Evolutionary conservation across 2,797 vertebrate genomes (phyloP), one percentile per base, ranked within the genome.

Genomic region (Lagodon rhomboides): DNA sequence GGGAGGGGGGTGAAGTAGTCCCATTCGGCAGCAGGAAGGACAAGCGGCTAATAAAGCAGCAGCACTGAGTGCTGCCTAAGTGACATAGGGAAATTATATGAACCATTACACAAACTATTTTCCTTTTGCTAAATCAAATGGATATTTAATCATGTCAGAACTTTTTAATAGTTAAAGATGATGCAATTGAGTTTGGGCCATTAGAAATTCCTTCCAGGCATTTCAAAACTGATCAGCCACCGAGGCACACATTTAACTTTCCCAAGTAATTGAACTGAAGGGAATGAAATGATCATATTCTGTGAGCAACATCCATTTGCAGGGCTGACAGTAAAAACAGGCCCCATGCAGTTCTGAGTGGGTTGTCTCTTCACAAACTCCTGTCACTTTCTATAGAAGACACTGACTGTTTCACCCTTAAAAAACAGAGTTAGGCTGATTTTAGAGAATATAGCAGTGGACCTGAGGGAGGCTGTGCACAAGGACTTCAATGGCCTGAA

Each of bases 151-250:
- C 60, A 82, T 55, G 61, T 75, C 73, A 66, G 55, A 83, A 82
- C 55, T 77, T 87, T 71, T 78, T 73, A 49, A 49, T 73, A 51
- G 73, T 88, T 84, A 67, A 83, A 81, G 68, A 88, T 80, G 82
- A 85, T 75, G 67, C 67, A 89, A 91, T 89, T 82, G 86, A 75
- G 78, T 88, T 88, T 81, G 65, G 67, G 58, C 68, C 80, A 91
- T 89, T 88, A 81, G 56, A 82, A 76, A 85, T 81, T 81, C 67
- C 81, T 89, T 73, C 62, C 54, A 84, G 85, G 76, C 73, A 80
- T 83, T 73, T 58, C 44, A 77, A 77, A 81, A 86, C 67, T 27
- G 71, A 91, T 85, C 75, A 67, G 65, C 64, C 61, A 70, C 78
- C 62, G 75, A 85, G 59, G 68, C 70, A 81, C 65, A 76, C 56